Percentiles rank a stretch among this genome's conserved stretches.
These are phyloP conservation scores for Falco naumanni DNA, from an alignment of 2,797 vertebrate species.

Conservation along the genomic window DNA sequence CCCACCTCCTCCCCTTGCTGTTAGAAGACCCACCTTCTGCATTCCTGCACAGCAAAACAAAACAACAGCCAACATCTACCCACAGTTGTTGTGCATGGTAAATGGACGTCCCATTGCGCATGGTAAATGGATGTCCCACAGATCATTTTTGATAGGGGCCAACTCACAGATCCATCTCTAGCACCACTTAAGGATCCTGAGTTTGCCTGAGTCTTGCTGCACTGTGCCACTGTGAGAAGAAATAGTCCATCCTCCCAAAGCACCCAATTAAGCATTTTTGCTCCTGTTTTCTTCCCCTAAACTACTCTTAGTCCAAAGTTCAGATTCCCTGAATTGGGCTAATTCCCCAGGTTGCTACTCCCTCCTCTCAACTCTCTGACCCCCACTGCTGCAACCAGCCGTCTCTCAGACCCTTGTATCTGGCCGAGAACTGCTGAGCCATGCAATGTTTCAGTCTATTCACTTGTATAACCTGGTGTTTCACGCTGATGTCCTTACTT, in stretches of 20 bases:
- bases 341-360: background rate
- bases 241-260: background rate
- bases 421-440: background rate
- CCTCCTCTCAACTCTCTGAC: background rate
- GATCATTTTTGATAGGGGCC: background rate
- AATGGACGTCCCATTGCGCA: background rate
- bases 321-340: background rate
- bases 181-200: background rate
- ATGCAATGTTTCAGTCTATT: background rate
- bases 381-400: background rate
- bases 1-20: background rate
- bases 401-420: background rate
- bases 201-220: background rate
- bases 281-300: background rate
- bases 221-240: background rate
- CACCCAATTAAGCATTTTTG: background rate
- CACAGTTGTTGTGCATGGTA: rapidly evolving
- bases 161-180: background rate
- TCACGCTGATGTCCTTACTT: background rate
- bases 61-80: background rate
- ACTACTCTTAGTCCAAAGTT: background rate
- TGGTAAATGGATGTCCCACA: background rate
- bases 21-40: background rate
- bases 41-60: background rate
- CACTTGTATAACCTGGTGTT: background rate